These are phyloP conservation scores for Syngnathus scovelli DNA, from an alignment of 2,113 vertebrate species.

Conservation along the genomic window DNA sequence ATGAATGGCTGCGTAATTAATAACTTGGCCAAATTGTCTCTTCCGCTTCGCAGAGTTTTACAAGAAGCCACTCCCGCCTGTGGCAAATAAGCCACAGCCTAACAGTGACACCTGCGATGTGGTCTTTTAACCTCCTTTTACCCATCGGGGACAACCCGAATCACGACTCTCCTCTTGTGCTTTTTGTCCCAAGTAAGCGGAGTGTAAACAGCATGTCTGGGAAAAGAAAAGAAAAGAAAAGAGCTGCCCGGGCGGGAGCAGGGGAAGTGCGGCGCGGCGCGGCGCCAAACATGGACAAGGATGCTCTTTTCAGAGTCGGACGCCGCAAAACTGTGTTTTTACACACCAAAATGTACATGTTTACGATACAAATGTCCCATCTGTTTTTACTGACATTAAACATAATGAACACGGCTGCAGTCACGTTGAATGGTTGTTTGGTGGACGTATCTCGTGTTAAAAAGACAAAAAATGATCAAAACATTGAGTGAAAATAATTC, in stretches of 20 bases:
- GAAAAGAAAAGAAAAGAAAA: not conserved
- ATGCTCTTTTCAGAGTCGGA: slow-evolving; percentile 14
- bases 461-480: no score
- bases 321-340: slow-evolving; percentile 4
- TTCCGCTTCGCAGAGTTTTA: slow-evolving; percentile 65
- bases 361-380: not conserved
- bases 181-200: slow-evolving; percentile 60
- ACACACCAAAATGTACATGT: slow-evolving; percentile 1
- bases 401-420: not conserved
- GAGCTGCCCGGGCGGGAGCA: not conserved
- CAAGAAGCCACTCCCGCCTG: slow-evolving; percentile 76
- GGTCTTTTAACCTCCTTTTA: slow-evolving; percentile 55
- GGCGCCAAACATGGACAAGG: not conserved
- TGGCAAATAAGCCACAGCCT: slow-evolving; percentile 67
- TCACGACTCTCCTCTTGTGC: slow-evolving; percentile 53
- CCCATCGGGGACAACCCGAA: slow-evolving; percentile 31
- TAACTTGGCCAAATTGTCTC: slow-evolving; percentile 35
- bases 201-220: slow-evolving; percentile 36
- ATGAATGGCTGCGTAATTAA: slow-evolving; percentile 9
- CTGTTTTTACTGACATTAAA: slow-evolving; percentile 9
- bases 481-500: no score
- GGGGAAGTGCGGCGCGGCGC: not conserved
- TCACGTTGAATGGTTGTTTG: not conserved
- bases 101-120: slow-evolving; percentile 71
- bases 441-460: no score